phyloP scores from a whole-genome alignment of 2,888 invertebrate species.

The Tuta absoluta region DNA sequence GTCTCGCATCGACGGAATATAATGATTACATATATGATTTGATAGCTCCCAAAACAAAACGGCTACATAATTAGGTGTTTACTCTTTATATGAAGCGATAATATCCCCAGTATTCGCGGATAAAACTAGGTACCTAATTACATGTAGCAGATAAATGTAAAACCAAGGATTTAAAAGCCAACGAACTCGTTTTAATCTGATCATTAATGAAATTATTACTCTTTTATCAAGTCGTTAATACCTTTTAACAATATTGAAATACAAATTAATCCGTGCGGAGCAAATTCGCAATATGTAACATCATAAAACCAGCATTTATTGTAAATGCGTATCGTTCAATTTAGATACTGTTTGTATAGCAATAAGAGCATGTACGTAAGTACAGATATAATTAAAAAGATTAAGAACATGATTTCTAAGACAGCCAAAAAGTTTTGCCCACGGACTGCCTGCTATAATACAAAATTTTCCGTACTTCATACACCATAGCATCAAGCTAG shows the following conservation, averaged over 20 bases:
- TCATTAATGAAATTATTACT: neutral
- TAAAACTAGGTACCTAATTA: neutral
- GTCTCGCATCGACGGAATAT: slow-evolving; percentile 14
- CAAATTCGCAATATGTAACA: neutral
- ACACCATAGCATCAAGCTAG: too few relatives aligned
- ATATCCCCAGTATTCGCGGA: neutral
- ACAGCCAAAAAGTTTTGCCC: too few relatives aligned
- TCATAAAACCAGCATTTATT: neutral
- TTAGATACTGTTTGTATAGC: neutral
- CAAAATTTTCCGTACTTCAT: too few relatives aligned
- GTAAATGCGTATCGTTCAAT: neutral
- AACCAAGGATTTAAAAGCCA: neutral
- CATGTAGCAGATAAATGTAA: neutral
- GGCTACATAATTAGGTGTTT: too few relatives aligned
- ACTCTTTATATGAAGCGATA: neutral
- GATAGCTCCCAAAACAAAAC: neutral
- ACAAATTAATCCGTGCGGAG: slow-evolving; percentile 4
- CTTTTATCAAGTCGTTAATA: slow-evolving; percentile 2
- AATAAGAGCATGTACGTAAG: neutral
- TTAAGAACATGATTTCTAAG: too few relatives aligned
- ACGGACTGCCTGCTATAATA: too few relatives aligned
- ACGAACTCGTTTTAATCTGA: neutral
- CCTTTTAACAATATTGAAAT: neutral
- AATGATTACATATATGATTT: slow-evolving; percentile 3
- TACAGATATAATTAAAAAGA: too few relatives aligned